Percentiles rank a stretch among this genome's conserved stretches.
Conservation (phyloP, 2,113 vertebrate genomes). For the Tylochromis polylepis region DNA sequence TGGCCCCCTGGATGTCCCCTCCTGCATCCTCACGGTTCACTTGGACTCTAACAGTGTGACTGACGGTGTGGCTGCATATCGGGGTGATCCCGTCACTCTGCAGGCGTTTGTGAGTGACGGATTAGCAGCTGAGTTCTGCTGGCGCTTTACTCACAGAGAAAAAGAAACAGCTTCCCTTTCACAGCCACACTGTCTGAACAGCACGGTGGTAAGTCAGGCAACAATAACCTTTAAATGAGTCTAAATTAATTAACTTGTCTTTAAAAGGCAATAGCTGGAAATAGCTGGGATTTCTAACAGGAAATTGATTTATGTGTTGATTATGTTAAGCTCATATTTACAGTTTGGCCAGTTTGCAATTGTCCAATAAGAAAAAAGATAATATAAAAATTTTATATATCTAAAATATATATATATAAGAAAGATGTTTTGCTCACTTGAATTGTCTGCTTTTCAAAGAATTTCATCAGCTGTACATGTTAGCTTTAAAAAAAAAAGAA, state of each 20-base stretch:
- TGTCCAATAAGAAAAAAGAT: not conserved
- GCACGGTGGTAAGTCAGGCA: slow-evolving; percentile 12
- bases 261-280: not conserved
- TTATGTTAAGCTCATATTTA: not conserved
- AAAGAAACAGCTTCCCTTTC: not conserved
- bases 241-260: not conserved
- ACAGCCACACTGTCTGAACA: not conserved
- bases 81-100: not conserved
- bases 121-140: not conserved
- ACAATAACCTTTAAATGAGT: not conserved
- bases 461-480: not conserved
- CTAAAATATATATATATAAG: not conserved
- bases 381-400: not conserved
- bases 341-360: not conserved
- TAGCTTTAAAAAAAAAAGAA: not conserved
- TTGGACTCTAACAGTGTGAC: not conserved
- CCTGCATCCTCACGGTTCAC: not conserved
- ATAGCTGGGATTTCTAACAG: not conserved
- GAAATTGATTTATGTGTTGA: not conserved
- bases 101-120: not conserved
- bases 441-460: not conserved
- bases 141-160: not conserved
- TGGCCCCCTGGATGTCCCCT: not conserved
- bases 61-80: not conserved
- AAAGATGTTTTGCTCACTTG: not conserved